Percentiles rank a stretch among this genome's conserved stretches.
Conservation (phyloP, 2,797 vertebrate genomes). For the Mus minutoides region DNA sequence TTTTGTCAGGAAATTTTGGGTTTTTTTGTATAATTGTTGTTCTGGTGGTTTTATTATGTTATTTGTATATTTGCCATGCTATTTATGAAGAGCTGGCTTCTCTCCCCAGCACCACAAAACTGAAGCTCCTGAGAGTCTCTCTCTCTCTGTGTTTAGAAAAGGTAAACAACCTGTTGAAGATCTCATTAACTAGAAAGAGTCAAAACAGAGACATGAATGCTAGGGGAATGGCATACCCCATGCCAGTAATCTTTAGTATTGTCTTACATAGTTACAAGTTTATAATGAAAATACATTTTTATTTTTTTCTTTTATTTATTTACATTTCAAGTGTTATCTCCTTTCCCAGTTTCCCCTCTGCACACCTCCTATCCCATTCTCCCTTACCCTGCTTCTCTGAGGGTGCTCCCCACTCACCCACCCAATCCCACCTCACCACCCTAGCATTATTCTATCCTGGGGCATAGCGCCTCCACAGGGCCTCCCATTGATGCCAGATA, state of each 20-base stretch:
- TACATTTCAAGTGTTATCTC: too few species aligned
- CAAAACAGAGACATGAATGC: not conserved
- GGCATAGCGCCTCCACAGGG: too few species aligned
- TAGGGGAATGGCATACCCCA: not conserved
- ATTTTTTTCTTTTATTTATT: too few species aligned
- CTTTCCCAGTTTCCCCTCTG: too few species aligned
- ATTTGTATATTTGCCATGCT: not conserved
- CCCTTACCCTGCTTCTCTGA: too few species aligned
- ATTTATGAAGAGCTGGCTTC: not conserved
- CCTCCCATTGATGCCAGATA: too few species aligned
- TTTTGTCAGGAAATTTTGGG: not conserved
- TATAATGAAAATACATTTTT: constrained; percentile 17
- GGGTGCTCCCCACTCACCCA: too few species aligned
- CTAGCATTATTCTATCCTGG: too few species aligned
- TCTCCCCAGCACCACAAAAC: not conserved
- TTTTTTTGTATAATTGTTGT: not conserved
- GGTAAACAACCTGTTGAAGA: not conserved
- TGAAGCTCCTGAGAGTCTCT: not conserved
- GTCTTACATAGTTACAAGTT: not conserved
- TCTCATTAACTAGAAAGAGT: not conserved
- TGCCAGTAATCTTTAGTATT: not conserved
- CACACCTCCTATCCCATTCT: too few species aligned
- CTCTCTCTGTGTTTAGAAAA: constrained; percentile 13
- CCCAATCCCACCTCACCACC: too few species aligned
- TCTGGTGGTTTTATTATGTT: not conserved